Base-by-base conservation (phyloP, 1,140 invertebrate genomes). In the Papilio machaon region DNA sequence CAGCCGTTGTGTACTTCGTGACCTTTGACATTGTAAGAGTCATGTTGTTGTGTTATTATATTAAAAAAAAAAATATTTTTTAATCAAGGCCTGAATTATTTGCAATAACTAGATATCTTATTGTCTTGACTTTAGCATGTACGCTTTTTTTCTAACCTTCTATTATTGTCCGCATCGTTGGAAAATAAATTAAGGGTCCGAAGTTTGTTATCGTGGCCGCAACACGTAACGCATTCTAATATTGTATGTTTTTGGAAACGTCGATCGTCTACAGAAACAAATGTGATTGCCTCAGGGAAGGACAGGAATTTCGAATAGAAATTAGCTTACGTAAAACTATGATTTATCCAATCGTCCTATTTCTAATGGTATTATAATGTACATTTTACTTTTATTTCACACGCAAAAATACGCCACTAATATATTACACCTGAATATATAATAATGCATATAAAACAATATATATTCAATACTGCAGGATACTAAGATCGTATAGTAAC, bases 141-240 rank as follows among this genome's bases (percentile, higher is more conserved):
- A 13, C 35, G 17, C 15, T 70, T 70, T 38, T 70, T 70, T 70
- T 70, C 64, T 70, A 70, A 70, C 30, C 23, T 64, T 30, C 58
- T 60, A 60, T 13, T 17, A 70, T 70, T 70, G 30, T 70, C 64
- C 7, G 64, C 38, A 70, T 70, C 30, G 30, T 70, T 38, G 64
- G 23, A 17, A 70, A 70, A 70, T 70, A 70, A 70, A 70, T 70
- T 35, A 64, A 70, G 64, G 64, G 64, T 70, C 64, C 23, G 30
- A 70, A 70, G 64, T 70, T 70, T 70, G 64, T 70, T 70, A 70
- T 70, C 64, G 64, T 70, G 30, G 30, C n/a, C 64, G 30, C 11
- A 70, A 70, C 64, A 70, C 64, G 64, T 70, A 70, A 70, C 64
- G 64, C 64, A 70, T 70, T 70, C 64, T 70, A 35, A 70, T 70